phyloP scores from a whole-genome alignment of 2,888 invertebrate genomes.

The Cabera pusaria region DNA sequence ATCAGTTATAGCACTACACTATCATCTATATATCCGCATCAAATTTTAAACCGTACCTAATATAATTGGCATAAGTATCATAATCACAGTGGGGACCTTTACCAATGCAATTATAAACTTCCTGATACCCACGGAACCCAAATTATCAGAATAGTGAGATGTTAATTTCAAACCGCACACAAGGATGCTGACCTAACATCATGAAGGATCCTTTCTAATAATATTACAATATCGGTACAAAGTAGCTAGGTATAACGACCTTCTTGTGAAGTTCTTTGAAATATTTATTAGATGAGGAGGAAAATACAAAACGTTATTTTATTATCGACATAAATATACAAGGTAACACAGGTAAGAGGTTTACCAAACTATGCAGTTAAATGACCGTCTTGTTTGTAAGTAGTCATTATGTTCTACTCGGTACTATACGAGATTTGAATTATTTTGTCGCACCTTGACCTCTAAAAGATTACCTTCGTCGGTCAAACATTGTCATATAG shows the following conservation, averaged over 20 bases:
- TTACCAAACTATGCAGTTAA: conserved; percentile 23
- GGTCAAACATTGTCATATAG: no score
- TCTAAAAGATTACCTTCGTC: conserved; percentile 42
- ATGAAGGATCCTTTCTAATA: conserved; percentile 29
- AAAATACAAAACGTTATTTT: conserved; percentile 30
- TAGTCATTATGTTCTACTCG: conserved; percentile 32
- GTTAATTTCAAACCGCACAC: conserved; percentile 24
- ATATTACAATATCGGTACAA: conserved; percentile 6
- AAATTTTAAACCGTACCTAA: conserved; percentile 5
- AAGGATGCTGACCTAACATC: conserved; percentile 24
- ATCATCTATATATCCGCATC: not conserved
- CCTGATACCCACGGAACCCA: conserved; percentile 13
- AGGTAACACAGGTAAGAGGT: conserved; percentile 13
- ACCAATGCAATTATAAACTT: conserved; percentile 5
- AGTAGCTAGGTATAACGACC: conserved; percentile 35
- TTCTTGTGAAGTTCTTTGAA: conserved; percentile 43
- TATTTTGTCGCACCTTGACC: conserved; percentile 53
- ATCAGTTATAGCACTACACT: no score
- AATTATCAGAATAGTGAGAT: conserved; percentile 11
- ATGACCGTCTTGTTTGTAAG: conserved; percentile 30
- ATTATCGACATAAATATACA: conserved; percentile 20
- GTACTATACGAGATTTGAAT: conserved; percentile 32
- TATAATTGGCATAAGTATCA: conserved; percentile 4
- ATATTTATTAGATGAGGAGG: conserved; percentile 30
- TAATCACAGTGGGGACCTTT: not conserved